Percentiles rank a stretch among this genome's conserved stretches.
Conservation (phyloP, 2,797 vertebrate species). For the Cuniculus paca region DNA sequence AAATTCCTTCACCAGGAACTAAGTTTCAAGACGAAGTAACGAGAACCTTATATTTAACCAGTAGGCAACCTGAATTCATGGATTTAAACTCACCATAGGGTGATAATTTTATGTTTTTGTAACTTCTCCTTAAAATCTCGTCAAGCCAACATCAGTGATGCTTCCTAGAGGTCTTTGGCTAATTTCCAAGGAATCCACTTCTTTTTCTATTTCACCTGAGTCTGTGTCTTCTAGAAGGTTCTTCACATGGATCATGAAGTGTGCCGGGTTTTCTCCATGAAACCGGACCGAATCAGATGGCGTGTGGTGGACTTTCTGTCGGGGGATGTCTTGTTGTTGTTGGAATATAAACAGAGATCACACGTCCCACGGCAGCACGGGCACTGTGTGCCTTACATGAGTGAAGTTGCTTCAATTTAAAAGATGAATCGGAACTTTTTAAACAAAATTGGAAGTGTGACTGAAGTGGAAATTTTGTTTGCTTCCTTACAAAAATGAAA, state of each 20-base stretch:
- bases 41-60: background rate
- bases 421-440: background rate
- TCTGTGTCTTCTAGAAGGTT: background rate
- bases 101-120: background rate
- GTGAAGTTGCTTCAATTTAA: background rate
- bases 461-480: background rate
- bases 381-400: background rate
- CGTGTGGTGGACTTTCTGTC: fast-evolving
- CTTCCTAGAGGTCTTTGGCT: background rate
- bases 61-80: background rate
- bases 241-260: background rate
- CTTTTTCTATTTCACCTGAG: background rate
- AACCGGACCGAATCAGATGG: background rate
- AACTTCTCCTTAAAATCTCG: background rate
- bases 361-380: fast-evolving
- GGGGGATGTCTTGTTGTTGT: background rate
- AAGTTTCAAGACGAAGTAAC: background rate
- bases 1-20: background rate
- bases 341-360: background rate
- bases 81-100: conserved; percentile 1
- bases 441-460: background rate
- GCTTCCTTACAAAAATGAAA: background rate
- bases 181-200: background rate
- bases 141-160: too few relatives aligned
- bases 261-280: background rate